A percentile compares a stretch with the other conserved stretches of the same genome.
phyloP scores from a whole-genome alignment of 2,797 vertebrate genomes.

The Galaxias olidus region DNA sequence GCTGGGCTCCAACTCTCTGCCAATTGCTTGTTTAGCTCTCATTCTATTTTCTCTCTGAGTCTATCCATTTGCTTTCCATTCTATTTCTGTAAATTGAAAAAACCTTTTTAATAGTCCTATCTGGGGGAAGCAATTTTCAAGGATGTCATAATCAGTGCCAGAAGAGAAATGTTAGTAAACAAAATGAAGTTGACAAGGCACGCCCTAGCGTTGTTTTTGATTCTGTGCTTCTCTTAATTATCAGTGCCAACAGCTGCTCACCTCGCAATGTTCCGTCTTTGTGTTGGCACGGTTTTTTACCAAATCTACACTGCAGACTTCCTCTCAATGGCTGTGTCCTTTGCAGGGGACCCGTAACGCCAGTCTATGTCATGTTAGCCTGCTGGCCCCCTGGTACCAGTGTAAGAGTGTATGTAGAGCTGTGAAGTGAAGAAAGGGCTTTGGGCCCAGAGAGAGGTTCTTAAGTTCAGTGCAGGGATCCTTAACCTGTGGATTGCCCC shows the following conservation, averaged over 20 bases:
- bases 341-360: too few relatives aligned
- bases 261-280: not conserved
- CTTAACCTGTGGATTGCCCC: too few relatives aligned
- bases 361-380: too few relatives aligned
- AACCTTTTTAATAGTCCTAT: not conserved
- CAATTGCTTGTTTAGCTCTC: not conserved
- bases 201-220: not conserved
- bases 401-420: not conserved
- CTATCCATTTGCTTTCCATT: not conserved
- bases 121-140: not conserved
- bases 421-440: not conserved
- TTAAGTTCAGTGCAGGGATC: too few relatives aligned
- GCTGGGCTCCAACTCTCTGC: not conserved
- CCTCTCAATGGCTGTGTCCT: too few relatives aligned
- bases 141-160: too few relatives aligned
- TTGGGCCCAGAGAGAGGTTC: too few relatives aligned
- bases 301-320: too few relatives aligned
- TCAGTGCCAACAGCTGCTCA: not conserved
- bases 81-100: not conserved
- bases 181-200: not conserved
- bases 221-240: not conserved
- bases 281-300: not conserved
- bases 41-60: not conserved
- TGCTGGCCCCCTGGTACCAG: too few relatives aligned
- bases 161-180: not conserved